Conservation (phyloP, 64 coral and sea anemone species). For the Montipora foliosa region DNA sequence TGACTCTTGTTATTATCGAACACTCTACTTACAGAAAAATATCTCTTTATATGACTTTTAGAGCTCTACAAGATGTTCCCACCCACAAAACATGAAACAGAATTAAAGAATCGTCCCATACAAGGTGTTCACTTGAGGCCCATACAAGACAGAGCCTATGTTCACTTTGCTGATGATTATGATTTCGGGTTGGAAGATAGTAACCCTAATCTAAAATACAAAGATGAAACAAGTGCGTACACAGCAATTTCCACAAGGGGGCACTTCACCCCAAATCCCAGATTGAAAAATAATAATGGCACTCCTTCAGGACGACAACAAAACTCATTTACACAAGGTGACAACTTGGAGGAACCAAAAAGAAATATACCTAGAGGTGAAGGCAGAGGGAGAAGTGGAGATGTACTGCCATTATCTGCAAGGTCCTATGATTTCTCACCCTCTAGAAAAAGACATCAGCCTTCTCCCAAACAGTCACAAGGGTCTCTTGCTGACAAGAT, state of each 20-base stretch:
- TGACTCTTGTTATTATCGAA: no score
- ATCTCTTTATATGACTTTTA: neutral
- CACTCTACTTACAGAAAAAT: no score
- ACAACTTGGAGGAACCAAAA: slow-evolving; percentile 5
- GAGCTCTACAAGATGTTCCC: slow-evolving; percentile 60
- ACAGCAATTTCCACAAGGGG: slow-evolving; percentile 79
- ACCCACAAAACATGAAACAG: slow-evolving; percentile 51
- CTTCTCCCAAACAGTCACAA: slow-evolving; percentile 72
- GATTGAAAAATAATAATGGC: neutral
- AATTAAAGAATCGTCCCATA: slow-evolving; percentile 1
- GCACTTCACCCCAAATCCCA: slow-evolving; percentile 91
- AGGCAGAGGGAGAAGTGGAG: neutral
- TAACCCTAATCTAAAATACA: slow-evolving; percentile 81
- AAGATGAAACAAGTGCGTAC: slow-evolving; percentile 78
- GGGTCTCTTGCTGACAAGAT: slow-evolving; percentile 69
- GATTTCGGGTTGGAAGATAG: slow-evolving; percentile 2
- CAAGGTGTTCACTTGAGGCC: slow-evolving; percentile 25
- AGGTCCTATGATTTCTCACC: slow-evolving; percentile 76
- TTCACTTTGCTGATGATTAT: slow-evolving; percentile 71
- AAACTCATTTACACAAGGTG: neutral
- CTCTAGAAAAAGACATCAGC: slow-evolving; percentile 28
- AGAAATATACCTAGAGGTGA: neutral
- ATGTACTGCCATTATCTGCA: slow-evolving; percentile 2
- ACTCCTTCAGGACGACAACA: neutral
- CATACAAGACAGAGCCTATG: slow-evolving; percentile 84